Conservation (phyloP, 1,140 invertebrate species). For the Ceratina japonica region DNA sequence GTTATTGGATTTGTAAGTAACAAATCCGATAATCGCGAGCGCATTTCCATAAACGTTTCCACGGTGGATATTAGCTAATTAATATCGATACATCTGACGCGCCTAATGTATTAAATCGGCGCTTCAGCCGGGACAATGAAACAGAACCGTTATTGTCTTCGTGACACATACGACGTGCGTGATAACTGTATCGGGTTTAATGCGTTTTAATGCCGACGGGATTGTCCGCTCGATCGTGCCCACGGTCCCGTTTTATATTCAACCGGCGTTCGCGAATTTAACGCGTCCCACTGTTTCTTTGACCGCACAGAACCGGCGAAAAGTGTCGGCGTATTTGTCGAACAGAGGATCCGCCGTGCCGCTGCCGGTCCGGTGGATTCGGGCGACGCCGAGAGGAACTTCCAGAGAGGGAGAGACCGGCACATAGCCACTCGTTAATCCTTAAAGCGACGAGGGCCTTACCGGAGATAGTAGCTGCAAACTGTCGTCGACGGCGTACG, state of each 20-base stretch:
- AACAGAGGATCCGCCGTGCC: background rate
- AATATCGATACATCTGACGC: background rate
- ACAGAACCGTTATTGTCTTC: constrained; percentile 2
- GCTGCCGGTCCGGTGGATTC: background rate
- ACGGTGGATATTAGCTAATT: background rate
- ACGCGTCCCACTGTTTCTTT: too few relatives aligned
- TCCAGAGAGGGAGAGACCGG: constrained; percentile 12
- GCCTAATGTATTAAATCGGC: background rate
- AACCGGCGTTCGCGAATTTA: background rate
- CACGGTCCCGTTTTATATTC: background rate
- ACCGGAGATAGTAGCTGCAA: constrained; percentile 25
- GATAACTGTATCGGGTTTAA: background rate
- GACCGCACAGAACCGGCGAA: background rate
- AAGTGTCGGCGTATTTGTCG: background rate
- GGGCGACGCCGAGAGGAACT: constrained; percentile 31
- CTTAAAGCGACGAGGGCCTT: constrained; percentile 49
- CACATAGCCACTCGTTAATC: constrained; percentile 50
- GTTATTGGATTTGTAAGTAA: background rate
- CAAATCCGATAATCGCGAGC: background rate
- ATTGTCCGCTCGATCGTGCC: background rate
- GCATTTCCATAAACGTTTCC: background rate
- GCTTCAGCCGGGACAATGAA: background rate
- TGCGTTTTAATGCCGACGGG: background rate
- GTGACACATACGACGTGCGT: background rate
- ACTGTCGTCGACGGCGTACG: constrained; percentile 42